Evolutionary conservation across 2,113 vertebrate genomes (phyloP).

Genomic region (Neomonachus schauinslandi): DNA sequence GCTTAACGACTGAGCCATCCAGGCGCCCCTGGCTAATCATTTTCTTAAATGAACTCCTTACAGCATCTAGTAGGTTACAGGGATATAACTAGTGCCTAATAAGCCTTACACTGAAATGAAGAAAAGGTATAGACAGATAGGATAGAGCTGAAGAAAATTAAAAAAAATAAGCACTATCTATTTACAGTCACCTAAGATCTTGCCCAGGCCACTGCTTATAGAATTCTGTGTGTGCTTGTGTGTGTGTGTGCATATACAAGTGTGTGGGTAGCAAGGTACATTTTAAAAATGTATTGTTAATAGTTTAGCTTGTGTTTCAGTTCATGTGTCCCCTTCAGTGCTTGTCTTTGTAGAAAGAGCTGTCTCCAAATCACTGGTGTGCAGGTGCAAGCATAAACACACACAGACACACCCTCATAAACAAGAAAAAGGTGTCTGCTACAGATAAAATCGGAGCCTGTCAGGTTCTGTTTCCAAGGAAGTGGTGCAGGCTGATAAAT

Average conservation of each 20-base stretch:
- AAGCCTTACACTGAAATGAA: not conserved
- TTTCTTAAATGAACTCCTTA: conserved; percentile 41
- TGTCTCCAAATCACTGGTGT: conserved; percentile 5
- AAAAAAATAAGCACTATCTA: not conserved
- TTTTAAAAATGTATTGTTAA: not conserved
- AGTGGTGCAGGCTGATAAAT: conserved; percentile 43
- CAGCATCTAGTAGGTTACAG: not conserved
- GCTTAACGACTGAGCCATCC: no score
- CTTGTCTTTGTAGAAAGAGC: not conserved
- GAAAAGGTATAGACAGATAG: not conserved
- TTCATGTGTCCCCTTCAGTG: not conserved
- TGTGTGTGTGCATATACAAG: not conserved
- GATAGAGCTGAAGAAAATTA: not conserved
- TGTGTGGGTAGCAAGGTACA: not conserved
- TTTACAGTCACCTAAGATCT: not conserved
- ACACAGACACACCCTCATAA: not conserved
- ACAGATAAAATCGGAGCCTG: conserved; percentile 25
- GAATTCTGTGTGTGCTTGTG: not conserved
- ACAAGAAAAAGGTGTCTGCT: conserved; percentile 47
- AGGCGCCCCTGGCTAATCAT: not conserved
- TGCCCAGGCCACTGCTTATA: not conserved
- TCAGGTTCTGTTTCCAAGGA: not conserved
- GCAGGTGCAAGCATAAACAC: not conserved
- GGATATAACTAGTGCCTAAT: not conserved
- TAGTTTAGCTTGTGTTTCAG: not conserved